Evolutionary conservation across 2,113 vertebrate species (phyloP).

Genomic region (Zapornia atra): DNA sequence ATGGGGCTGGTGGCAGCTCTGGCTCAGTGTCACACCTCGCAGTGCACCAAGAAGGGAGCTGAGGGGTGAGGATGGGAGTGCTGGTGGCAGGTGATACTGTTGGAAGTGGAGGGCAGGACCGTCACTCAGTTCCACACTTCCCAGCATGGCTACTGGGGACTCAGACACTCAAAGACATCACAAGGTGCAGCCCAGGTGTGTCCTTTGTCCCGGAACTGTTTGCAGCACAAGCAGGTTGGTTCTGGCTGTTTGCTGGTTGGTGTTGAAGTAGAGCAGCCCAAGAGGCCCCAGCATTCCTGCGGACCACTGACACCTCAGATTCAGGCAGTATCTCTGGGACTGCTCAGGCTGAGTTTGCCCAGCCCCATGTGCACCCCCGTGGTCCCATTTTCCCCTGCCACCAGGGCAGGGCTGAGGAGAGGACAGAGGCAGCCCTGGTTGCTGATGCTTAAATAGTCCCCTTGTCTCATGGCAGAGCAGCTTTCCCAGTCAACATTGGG

Average conservation of each 20-base stretch:
- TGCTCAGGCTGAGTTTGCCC: background rate
- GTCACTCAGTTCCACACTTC: background rate
- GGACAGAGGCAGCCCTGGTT: background rate
- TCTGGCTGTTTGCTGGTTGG: background rate
- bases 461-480: rapidly evolving
- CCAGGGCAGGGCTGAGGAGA: rapidly evolving
- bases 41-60: rapidly evolving
- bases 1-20: background rate
- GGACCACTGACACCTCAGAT: background rate
- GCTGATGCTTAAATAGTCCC: background rate
- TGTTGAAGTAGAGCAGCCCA: background rate
- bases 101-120: background rate
- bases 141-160: rapidly evolving
- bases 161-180: background rate
- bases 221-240: background rate
- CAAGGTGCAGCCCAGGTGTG: background rate
- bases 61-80: background rate
- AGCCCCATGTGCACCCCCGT: rapidly evolving
- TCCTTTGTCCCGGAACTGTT: background rate
- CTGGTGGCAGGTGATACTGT: background rate
- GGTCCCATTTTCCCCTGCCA: background rate
- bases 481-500: background rate
- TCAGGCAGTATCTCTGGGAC: background rate
- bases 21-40: background rate
- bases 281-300: background rate